Conservation (phyloP, 2,797 vertebrate genomes). For the Hydrocynus forskahlii region DNA sequence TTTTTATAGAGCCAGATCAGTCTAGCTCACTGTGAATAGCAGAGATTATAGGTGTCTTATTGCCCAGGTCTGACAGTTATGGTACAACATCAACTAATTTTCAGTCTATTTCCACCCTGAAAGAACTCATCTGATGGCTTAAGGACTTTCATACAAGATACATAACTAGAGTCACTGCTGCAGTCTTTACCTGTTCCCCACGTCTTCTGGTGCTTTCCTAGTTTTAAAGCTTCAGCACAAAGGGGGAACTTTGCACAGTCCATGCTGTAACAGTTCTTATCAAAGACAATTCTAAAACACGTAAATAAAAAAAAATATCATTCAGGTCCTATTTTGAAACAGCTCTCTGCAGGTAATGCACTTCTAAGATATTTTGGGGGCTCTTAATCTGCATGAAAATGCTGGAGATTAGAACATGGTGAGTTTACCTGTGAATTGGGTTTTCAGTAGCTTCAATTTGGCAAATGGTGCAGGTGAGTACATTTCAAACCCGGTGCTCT, state of each 20-base stretch:
- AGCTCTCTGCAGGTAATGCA: neutral
- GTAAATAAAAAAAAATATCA: neutral
- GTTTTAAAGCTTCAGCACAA: neutral
- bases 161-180: neutral
- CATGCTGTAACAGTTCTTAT: neutral
- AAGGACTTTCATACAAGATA: conserved; percentile 38
- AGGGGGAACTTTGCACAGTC: neutral
- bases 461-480: neutral
- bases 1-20: neutral
- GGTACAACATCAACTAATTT: conserved; percentile 39
- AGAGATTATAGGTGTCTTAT: conserved; percentile 38
- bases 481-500: neutral
- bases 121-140: conserved; percentile 14
- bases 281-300: neutral
- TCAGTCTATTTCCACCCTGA: conserved; percentile 19
- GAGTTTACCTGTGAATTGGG: neutral
- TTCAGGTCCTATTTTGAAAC: neutral
- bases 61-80: conserved; percentile 23
- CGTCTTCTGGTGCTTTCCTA: too few relatives aligned
- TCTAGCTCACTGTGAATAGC: conserved; percentile 4
- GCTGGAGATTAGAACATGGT: neutral
- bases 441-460: neutral
- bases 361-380: neutral
- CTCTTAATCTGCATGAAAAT: neutral
- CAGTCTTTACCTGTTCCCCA: neutral